phyloP scores from a whole-genome alignment of 2,797 vertebrate species.

The Podarcis lilfordi region DNA sequence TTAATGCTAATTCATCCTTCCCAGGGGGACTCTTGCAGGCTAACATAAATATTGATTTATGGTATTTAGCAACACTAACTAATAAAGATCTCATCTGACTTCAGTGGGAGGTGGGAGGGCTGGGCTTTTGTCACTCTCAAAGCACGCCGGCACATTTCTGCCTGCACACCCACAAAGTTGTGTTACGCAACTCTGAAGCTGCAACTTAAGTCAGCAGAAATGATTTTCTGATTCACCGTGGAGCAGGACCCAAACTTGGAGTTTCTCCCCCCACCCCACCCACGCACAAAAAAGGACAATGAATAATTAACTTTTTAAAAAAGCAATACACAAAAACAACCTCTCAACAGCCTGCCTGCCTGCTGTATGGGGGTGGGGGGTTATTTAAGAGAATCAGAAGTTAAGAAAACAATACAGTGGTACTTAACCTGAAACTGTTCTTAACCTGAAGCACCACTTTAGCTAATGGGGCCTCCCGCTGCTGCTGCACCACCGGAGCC shows the following conservation, averaged over 20 bases:
- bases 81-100: not conserved
- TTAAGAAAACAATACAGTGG: not conserved
- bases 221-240: not conserved
- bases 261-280: not conserved
- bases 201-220: not conserved
- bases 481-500: too few species aligned
- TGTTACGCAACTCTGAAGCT: not conserved
- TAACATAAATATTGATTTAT: slow-evolving; percentile 1
- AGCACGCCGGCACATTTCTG: not conserved
- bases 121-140: too few species aligned
- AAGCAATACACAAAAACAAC: not conserved
- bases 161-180: not conserved
- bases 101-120: too few species aligned
- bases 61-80: not conserved
- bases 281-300: not conserved
- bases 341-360: not conserved
- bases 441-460: too few species aligned
- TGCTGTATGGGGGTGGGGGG: too few species aligned
- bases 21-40: not conserved
- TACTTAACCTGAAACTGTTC: too few species aligned
- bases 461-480: too few species aligned
- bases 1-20: not conserved
- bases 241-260: not conserved
- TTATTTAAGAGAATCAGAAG: not conserved
- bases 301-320: not conserved